These are phyloP conservation scores for Leucophenga maculata DNA, from an alignment of 2,888 invertebrate genomes.

Conservation along the genomic window DNA sequence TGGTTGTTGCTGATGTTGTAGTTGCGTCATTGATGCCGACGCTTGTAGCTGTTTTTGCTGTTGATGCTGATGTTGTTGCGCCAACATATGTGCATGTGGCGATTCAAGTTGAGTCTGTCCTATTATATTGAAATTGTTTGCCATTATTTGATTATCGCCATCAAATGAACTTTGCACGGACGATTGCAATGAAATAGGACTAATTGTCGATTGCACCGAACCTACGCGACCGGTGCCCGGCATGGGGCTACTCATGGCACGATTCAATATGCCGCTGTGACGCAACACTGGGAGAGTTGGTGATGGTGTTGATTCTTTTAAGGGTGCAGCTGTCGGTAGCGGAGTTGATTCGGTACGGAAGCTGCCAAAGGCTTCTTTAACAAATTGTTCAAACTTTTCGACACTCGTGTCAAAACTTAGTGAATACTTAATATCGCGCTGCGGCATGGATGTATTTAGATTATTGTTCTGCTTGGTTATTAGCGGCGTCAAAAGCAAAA, in stretches of 20 bases:
- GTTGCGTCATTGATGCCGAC: not conserved
- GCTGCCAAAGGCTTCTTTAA: slow-evolving; percentile 82
- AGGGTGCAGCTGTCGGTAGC: slow-evolving; percentile 43
- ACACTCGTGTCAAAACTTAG: slow-evolving; percentile 87
- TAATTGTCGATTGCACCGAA: slow-evolving; percentile 75
- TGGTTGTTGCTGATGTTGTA: slow-evolving; percentile 34
- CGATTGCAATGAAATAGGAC: slow-evolving; percentile 79
- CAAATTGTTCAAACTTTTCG: slow-evolving; percentile 82
- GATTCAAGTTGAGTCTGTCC: slow-evolving; percentile 72
- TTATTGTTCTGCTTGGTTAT: slow-evolving; percentile 84
- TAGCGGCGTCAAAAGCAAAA: slow-evolving; percentile 85
- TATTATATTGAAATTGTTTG: slow-evolving; percentile 72
- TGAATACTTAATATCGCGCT: slow-evolving; percentile 84
- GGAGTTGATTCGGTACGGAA: slow-evolving; percentile 78
- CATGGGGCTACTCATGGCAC: slow-evolving; percentile 52
- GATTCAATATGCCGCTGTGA: slow-evolving; percentile 24
- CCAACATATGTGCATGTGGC: slow-evolving; percentile 57
- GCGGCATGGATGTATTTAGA: slow-evolving; percentile 86
- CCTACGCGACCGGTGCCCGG: slow-evolving; percentile 64
- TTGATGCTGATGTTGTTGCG: slow-evolving; percentile 47
- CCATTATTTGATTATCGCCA: slow-evolving; percentile 77
- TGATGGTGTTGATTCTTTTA: slow-evolving; percentile 73
- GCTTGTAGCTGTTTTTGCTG: slow-evolving; percentile 44
- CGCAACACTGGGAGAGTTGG: slow-evolving; percentile 74
- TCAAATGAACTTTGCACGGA: slow-evolving; percentile 86